Conservation (phyloP, 1,140 invertebrate genomes). For the Brachionus angularis region DNA sequence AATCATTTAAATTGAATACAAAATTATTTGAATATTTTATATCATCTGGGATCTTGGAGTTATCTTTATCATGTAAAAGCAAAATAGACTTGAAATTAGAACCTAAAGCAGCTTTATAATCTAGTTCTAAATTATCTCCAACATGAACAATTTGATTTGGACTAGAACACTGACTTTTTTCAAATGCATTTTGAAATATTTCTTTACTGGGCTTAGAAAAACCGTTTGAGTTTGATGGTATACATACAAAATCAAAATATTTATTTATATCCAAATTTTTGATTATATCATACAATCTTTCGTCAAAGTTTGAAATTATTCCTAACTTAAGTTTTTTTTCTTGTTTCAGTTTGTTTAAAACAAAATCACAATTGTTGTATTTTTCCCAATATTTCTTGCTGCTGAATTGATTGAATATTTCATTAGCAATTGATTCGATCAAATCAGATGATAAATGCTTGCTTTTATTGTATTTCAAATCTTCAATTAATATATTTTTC, state of each 20-base stretch:
- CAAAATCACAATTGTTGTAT: constrained; percentile 12
- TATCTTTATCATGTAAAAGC: too few relatives aligned
- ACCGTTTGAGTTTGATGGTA: neutral
- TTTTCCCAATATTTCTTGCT: constrained; percentile 18
- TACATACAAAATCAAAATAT: constrained; percentile 39
- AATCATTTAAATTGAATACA: too few relatives aligned
- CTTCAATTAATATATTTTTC: neutral
- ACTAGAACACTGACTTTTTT: neutral
- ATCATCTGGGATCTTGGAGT: too few relatives aligned
- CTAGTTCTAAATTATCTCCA: constrained; percentile 11
- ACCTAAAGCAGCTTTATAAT: neutral
- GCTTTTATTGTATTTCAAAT: neutral
- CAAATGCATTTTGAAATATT: constrained; percentile 3
- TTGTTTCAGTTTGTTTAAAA: neutral
- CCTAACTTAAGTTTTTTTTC: neutral
- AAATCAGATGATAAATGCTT: neutral
- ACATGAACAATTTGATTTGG: neutral
- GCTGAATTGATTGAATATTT: constrained; percentile 13
- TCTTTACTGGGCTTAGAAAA: neutral
- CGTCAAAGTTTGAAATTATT: constrained; percentile 38
- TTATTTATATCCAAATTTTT: constrained; percentile 12
- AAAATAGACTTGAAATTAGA: neutral
- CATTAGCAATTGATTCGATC: neutral
- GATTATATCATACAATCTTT: constrained; percentile 1
- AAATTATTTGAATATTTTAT: too few relatives aligned